These are phyloP conservation scores for Zeus faber DNA, from an alignment of 2,113 vertebrate genomes.

Conservation along the genomic window DNA sequence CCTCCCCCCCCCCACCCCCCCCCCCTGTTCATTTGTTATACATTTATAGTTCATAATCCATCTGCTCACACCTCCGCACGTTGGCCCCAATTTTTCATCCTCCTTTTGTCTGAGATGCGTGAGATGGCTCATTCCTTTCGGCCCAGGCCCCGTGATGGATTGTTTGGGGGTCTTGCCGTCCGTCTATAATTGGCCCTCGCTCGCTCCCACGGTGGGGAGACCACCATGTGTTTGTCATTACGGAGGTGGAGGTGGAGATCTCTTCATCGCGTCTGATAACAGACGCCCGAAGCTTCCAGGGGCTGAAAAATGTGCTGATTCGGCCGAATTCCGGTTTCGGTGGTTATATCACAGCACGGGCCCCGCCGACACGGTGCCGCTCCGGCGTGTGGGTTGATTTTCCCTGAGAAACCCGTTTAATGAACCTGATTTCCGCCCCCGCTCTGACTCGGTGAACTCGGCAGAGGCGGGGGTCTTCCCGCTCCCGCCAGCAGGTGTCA, in stretches of 20 bases:
- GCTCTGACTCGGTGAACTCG: too few relatives aligned
- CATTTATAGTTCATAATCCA: slow-evolving; percentile 68
- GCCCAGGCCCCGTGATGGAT: slow-evolving; percentile 39
- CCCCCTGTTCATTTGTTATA: slow-evolving; percentile 61
- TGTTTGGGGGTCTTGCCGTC: slow-evolving; percentile 40
- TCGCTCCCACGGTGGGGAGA: slow-evolving; percentile 55
- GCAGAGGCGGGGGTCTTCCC: accelerated
- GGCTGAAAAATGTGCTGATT: too few relatives aligned
- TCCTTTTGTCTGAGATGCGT: slow-evolving; percentile 44
- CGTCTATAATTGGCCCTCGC: slow-evolving; percentile 37
- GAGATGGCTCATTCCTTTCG: slow-evolving; percentile 26
- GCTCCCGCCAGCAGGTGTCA: slow-evolving; percentile 57
- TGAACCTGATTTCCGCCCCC: too few relatives aligned
- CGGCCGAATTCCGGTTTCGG: too few relatives aligned
- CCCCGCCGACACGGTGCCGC: too few relatives aligned
- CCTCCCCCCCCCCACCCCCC: too few relatives aligned
- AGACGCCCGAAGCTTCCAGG: slow-evolving; percentile 12
- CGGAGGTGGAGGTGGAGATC: slow-evolving; percentile 12
- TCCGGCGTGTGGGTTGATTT: too few relatives aligned
- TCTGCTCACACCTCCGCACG: slow-evolving; percentile 58
- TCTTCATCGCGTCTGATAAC: slow-evolving; percentile 37
- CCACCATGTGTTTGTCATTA: slow-evolving; percentile 61
- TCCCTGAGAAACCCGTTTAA: too few relatives aligned
- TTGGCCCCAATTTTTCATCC: slow-evolving; percentile 49
- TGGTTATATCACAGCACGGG: too few relatives aligned